Evolutionary conservation across 1,140 invertebrate genomes (phyloP).

Genomic region (Dufourea novaeangliae): DNA sequence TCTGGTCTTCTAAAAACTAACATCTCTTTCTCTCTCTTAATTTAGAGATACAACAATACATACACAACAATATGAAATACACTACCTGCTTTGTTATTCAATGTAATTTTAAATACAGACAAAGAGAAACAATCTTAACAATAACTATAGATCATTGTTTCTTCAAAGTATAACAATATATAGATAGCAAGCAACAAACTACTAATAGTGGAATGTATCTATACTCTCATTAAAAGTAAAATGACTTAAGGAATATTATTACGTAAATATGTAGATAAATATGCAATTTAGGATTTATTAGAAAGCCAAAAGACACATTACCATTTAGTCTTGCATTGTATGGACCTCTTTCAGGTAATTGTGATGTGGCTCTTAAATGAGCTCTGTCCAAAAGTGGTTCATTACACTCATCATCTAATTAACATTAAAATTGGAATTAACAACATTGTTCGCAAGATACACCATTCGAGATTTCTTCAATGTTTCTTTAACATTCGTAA

Average conservation of each 20-base stretch:
- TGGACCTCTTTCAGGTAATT: conserved; percentile 88
- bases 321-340: conserved; percentile 91
- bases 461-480: neutral
- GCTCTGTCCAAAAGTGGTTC: conserved; percentile 88
- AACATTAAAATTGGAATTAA: conserved; percentile 41
- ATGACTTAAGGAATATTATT: neutral
- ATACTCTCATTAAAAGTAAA: conserved; percentile 16
- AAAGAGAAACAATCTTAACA: conserved; percentile 42
- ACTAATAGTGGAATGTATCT: conserved; percentile 30
- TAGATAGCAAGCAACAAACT: conserved; percentile 58
- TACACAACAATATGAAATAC: conserved; percentile 12
- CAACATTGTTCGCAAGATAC: neutral
- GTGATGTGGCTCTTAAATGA: conserved; percentile 89
- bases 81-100: conserved; percentile 34
- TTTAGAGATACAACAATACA: neutral
- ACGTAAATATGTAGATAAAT: conserved; percentile 16
- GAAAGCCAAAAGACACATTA: conserved; percentile 80
- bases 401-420: conserved; percentile 89
- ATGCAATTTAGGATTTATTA: conserved; percentile 1
- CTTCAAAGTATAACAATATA: neutral
- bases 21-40: conserved; percentile 7
- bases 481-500: neutral
- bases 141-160: conserved; percentile 26
- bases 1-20: neutral
- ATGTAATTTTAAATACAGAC: conserved; percentile 15